Base-by-base conservation (phyloP, 2,888 invertebrate species). In the Sacculina carcini region DNA sequence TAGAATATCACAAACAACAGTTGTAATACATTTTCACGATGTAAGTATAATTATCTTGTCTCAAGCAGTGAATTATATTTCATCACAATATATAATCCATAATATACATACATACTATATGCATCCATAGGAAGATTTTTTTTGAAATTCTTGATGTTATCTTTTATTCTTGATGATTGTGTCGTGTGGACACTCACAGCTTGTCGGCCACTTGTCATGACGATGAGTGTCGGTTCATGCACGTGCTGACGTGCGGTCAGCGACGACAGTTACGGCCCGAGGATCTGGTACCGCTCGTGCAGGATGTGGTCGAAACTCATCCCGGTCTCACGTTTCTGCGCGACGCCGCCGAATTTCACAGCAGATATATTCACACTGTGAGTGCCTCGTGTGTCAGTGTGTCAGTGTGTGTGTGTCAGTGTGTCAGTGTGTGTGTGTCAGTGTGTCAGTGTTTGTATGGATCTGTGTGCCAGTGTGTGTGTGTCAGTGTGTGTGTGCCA, bases 241-340 rank as follows among this genome's bases (percentile, higher is more conserved):
- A 79, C 62, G 78, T 94, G 55, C 68, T 87, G 54, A 82, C 86
- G 53, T 40, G 58, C 54, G 48, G 56, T 51, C 39, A 54, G 28
- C 53, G 57, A 7, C 64, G 63, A 56, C 67, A 67, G 59, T 58
- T 73, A 42, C 60, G 66, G 21, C 85, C 86, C 0, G 89, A 90
- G 62, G 94, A 96, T 69, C 79, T 96, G 66, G 81, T 89, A 62
- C 81, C 89, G 23, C 68, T 94, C 59, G 79, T 94, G 50, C 86
- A 92, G 69, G 94, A 96, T 66, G 87, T 96, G n/a, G 90, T 96
- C 39, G 92, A 96, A 66, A 86, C 89, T 9, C 94, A 96, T 71
- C 94, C 94, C 1, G 96, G 98, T 46, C 74, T 98, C 58, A 84
- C 83, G 56, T 98, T 98, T 72, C 75, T 98, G 53, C 86, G 90